These are phyloP conservation scores for Eurystomus gularis DNA, from an alignment of 2,113 vertebrate species.

Conservation along the genomic window DNA sequence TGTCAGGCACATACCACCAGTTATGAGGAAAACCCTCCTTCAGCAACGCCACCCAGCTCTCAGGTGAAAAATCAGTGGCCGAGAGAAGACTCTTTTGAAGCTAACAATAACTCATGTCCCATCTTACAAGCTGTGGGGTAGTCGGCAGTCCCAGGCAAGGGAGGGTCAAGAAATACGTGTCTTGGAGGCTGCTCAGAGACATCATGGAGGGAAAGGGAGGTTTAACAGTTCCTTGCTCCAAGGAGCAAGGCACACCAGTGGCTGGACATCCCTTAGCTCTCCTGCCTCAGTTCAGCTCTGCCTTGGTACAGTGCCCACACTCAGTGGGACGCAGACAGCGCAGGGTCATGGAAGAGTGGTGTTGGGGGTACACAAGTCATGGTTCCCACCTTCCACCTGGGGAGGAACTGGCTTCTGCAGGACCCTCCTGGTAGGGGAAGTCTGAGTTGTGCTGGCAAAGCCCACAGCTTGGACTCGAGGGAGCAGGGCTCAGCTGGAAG, in stretches of 20 bases:
- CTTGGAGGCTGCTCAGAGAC: background rate
- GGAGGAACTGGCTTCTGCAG: background rate
- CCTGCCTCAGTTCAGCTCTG: background rate
- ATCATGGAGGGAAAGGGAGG: background rate
- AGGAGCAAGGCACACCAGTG: background rate
- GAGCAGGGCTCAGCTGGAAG: background rate
- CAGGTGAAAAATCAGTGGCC: background rate
- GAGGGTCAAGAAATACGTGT: background rate
- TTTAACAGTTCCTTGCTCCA: background rate
- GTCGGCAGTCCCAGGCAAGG: accelerated
- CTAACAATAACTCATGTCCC: background rate
- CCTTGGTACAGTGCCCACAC: accelerated
- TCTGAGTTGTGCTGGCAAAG: background rate
- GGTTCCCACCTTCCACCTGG: background rate
- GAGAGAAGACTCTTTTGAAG: background rate
- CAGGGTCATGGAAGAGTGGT: accelerated
- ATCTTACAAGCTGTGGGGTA: background rate
- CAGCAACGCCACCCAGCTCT: background rate
- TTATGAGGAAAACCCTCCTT: background rate
- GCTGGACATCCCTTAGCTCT: background rate
- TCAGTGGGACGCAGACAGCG: accelerated
- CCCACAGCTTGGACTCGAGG: accelerated
- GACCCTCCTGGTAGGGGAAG: background rate
- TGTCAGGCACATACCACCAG: background rate
- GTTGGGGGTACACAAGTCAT: accelerated